Base-by-base conservation (phyloP, 2,797 vertebrate species). In the Sebastes nivosus region DNA sequence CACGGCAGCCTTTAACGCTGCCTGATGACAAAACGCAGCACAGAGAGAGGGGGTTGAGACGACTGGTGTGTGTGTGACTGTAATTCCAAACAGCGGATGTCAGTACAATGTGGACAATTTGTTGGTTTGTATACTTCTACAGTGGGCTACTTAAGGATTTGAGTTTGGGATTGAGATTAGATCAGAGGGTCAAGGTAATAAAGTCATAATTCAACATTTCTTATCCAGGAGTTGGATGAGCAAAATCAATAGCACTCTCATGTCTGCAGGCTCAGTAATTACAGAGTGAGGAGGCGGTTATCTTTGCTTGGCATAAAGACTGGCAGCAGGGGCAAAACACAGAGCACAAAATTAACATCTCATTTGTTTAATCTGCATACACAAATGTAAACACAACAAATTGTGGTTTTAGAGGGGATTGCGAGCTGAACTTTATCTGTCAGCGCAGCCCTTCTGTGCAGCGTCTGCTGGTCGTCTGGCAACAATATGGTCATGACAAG, bases 21-120 rank as follows among this genome's bases (percentile, higher is more conserved):
- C 16, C 52, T 57, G 42, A 72, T 77, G 58, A 75, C 13, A 54
- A 74, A 77, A 72, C 18, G 32, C 63, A 73, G 67, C 34, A 58
- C 13, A 27, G 24, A 52, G 11, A 42, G 38, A 42, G 1, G 36
- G 14, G 2, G 42, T 16, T 22, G 52, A 11, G 55, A 24, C 1
- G 2, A 63, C 16, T 9, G 4, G 10, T 66, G 72, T 71, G 72
- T 57, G 55, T 70, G 73, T 68, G 57, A 46, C 20, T 64, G 63
- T 63, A 11, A 22, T 34, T 59, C 4, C 30, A 30, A 65, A 79
- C 14, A 76, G 25, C 36, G 30, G 52, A 36, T 34, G 52, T 67
- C 34, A 29, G 18, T 27, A 68, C 13, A 61, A 16, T 25, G 50
- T 60, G 32, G 30, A 55, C 50, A 14, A 9, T 73, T 3, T 64